Percentiles rank a stretch among this genome's conserved stretches.
phyloP scores from a whole-genome alignment of 2,113 vertebrate genomes.

The Stomatorhinus ivindoensis region DNA sequence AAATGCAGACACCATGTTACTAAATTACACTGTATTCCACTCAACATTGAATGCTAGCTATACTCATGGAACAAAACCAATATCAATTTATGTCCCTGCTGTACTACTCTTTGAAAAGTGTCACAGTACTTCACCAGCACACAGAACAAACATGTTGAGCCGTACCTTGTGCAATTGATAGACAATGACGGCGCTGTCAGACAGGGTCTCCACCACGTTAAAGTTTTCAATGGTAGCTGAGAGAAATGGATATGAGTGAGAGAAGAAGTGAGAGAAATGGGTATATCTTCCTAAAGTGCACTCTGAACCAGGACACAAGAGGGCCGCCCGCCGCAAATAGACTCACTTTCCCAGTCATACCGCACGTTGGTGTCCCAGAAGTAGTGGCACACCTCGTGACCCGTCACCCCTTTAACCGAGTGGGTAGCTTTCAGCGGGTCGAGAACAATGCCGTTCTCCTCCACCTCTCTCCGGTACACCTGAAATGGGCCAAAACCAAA shows the following conservation, averaged over 20 bases:
- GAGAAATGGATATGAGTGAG: conserved; percentile 25
- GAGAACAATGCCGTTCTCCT: conserved; percentile 91
- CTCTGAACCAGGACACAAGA: not conserved
- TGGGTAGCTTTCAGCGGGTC: conserved; percentile 96
- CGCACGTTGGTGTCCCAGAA: conserved; percentile 92
- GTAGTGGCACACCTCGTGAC: conserved; percentile 92
- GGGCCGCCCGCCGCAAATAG: not conserved
- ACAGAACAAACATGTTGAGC: not conserved
- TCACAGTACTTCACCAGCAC: not conserved
- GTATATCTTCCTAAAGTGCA: not conserved
- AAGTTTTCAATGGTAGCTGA: conserved; percentile 95
- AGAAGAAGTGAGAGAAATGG: not conserved
- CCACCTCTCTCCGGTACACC: conserved; percentile 96
- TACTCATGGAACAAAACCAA: not conserved
- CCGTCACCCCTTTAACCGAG: conserved; percentile 87
- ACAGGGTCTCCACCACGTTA: conserved; percentile 86
- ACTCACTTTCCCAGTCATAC: conserved; percentile 96
- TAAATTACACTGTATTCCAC: not conserved
- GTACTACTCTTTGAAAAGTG: not conserved
- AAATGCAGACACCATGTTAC: not conserved
- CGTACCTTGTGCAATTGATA: conserved; percentile 93
- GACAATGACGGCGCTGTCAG: conserved; percentile 85
- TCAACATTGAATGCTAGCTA: not conserved
- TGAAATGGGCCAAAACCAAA: conserved; percentile 34
- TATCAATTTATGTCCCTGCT: not conserved